Evolutionary conservation across 2,797 vertebrate species (phyloP), one percentile per base, ranked within the genome.

Genomic region (Pitangus sulphuratus): DNA sequence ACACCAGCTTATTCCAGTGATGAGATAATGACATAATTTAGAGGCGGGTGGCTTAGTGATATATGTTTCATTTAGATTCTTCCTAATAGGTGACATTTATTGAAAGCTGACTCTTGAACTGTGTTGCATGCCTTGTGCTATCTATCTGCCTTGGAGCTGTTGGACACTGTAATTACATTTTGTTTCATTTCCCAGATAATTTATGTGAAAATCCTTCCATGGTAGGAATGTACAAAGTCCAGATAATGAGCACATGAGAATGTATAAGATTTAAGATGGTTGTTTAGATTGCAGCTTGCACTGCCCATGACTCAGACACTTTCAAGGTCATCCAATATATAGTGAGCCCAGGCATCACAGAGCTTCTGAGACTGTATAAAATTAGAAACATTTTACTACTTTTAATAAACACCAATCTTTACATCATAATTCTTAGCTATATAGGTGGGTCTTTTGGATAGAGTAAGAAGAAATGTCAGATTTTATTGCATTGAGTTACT

Each of bases 131-230:
- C 40, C 68, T 92, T 60, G 44, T 72, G 83, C 77, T 70, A 66
- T 96, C 90, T 93, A 79, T 95, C 95, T 96, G 92, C 57, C 30
- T 92, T 35, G 70, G 92, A 74, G 83, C 81, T 84, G 70, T 69
- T 84, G 69, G 94, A 83, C 85, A 42, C 35, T 61, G 56, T 97
- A 96, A 98, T 97, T 98, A 89, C 95, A 95, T 97, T 97, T 96
- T 95, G 85, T 94, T 97, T 98, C 93, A 93, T 95, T 98, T 98
- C 97, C 94, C 95, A 62, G 81, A 51, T 95, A 89, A 97, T 97
- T 97, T 96, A 97, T 96, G 89, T 96, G 91, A 93, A 92, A 92
- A 83, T 87, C 66, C 47, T 88, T 78, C 74, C 50, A 69, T 20
- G 82, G 81, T 53, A 89, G 69, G 80, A 62, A 90, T 91, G 87